phyloP scores from a whole-genome alignment of 1,140 invertebrate species.

The Eupeodes corollae region DNA sequence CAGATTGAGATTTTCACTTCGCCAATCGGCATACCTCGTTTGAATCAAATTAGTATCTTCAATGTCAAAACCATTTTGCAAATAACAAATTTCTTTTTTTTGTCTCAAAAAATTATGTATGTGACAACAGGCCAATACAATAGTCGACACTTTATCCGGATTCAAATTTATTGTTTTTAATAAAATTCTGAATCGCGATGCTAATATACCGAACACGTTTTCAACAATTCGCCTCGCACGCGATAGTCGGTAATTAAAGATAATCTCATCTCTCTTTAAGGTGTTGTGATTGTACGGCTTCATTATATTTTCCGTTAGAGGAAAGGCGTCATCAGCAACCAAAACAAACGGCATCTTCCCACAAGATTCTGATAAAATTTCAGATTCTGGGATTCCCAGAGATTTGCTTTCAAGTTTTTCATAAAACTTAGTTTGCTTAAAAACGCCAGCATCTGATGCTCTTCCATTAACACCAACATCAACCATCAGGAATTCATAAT shows the following conservation, averaged over 20 bases:
- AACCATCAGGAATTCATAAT: too few relatives aligned
- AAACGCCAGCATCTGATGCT: too few relatives aligned
- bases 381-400: slow-evolving; percentile 13
- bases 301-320: slow-evolving; percentile 28
- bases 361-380: slow-evolving; percentile 13
- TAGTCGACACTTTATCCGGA: not conserved
- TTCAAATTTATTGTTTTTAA: slow-evolving; percentile 19
- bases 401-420: slow-evolving; percentile 5
- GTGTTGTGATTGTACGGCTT: slow-evolving; percentile 22
- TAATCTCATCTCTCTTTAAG: slow-evolving; percentile 12
- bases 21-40: too few relatives aligned
- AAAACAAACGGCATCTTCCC: slow-evolving; percentile 20
- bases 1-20: too few relatives aligned
- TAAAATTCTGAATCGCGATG: too few relatives aligned
- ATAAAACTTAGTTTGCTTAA: slow-evolving; percentile 18
- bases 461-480: slow-evolving; percentile 27
- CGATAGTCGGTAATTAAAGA: slow-evolving; percentile 39
- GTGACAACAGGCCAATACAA: slow-evolving; percentile 1
- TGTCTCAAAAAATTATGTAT: slow-evolving; percentile 5
- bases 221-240: slow-evolving; percentile 33
- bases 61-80: too few relatives aligned
- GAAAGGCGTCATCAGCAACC: slow-evolving; percentile 37
- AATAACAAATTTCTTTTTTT: too few relatives aligned
- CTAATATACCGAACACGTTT: too few relatives aligned
- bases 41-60: too few relatives aligned